phyloP scores from a whole-genome alignment of 2,113 vertebrate genomes.

The Raja brachyura region DNA sequence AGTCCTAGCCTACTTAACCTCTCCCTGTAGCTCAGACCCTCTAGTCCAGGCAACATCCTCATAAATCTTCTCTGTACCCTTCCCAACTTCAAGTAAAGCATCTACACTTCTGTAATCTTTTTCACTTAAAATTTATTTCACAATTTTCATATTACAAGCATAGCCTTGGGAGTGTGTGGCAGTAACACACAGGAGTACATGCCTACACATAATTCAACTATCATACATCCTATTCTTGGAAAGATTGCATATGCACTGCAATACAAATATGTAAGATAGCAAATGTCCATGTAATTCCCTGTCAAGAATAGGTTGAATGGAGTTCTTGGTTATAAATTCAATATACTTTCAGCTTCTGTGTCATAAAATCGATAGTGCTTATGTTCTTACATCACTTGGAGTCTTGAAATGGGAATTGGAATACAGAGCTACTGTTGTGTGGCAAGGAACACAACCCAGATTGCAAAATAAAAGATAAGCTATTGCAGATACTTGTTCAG shows the following conservation, averaged over 20 bases:
- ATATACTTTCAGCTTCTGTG: constrained; percentile 20
- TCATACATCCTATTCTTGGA: neutral
- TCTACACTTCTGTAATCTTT: neutral
- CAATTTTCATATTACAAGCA: neutral
- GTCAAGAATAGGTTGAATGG: neutral
- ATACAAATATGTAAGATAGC: neutral
- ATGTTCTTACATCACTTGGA: neutral
- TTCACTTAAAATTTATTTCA: neutral
- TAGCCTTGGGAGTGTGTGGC: neutral
- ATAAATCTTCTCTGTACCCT: too few relatives aligned
- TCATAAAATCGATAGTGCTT: constrained; percentile 11
- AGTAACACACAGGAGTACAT: neutral
- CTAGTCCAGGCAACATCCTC: too few relatives aligned
- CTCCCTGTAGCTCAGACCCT: too few relatives aligned
- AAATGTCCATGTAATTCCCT: constrained; percentile 20
- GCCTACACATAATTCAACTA: neutral
- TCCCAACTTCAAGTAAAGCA: neutral
- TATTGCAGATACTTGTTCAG: neutral
- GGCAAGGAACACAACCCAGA: neutral
- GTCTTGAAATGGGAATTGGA: neutral
- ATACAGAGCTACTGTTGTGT: neutral
- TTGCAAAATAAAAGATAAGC: constrained; percentile 16
- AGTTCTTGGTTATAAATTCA: constrained; percentile 14
- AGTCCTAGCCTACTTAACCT: too few relatives aligned
- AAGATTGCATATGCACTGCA: neutral